These are phyloP conservation scores for Cordylochernes scorpioides DNA, from an alignment of 2,888 invertebrate species.

Conservation along the genomic window DNA sequence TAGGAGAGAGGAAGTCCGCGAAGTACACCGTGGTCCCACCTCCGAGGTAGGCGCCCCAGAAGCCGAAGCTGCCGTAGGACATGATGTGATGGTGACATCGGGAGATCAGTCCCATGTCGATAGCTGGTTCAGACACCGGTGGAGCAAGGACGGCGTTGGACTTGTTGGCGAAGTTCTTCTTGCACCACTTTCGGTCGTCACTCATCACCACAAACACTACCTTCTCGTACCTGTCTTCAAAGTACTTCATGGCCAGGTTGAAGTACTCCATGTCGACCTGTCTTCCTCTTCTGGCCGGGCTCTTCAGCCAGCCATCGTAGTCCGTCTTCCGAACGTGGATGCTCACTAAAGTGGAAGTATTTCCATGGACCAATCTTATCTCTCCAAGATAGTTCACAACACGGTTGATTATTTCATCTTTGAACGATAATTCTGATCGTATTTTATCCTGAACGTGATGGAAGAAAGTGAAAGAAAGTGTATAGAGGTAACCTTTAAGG, in stretches of 20 bases:
- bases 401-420: neutral
- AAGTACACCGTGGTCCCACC: conserved; percentile 16
- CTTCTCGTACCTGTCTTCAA: conserved; percentile 21
- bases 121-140: conserved; percentile 19
- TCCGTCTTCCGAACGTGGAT: conserved; percentile 32
- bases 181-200: conserved; percentile 28
- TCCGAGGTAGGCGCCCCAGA: conserved; percentile 19
- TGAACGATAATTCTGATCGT: neutral
- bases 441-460: neutral
- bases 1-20: neutral
- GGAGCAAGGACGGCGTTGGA: conserved; percentile 23
- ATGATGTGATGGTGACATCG: conserved; percentile 28
- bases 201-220: conserved; percentile 26
- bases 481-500: neutral
- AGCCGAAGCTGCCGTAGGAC: conserved; percentile 19
- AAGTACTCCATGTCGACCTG: conserved; percentile 24
- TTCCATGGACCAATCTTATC: neutral
- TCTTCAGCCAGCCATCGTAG: conserved; percentile 29
- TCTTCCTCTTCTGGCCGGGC: conserved; percentile 18
- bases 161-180: conserved; percentile 19
- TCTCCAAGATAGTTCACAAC: neutral
- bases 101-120: conserved; percentile 27
- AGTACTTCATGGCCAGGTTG: conserved; percentile 24
- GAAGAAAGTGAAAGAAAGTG: neutral
- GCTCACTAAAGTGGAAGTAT: conserved; percentile 23